Base-by-base conservation (phyloP, 2,797 vertebrate species). In the Artibeus lituratus region DNA sequence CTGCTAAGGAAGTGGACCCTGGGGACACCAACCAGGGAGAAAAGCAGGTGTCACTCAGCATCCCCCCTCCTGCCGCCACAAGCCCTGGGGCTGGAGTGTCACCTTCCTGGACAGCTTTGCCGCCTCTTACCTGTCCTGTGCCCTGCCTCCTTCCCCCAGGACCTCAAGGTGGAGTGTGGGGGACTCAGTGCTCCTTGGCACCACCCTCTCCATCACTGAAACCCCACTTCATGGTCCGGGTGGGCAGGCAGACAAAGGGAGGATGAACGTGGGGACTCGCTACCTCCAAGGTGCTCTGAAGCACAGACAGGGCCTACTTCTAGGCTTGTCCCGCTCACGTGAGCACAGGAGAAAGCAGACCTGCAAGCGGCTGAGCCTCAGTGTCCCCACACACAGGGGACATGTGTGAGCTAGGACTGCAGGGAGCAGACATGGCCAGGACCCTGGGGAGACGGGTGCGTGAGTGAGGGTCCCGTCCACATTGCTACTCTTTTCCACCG, bases 211-310 rank as follows among this genome's bases (percentile, higher is more conserved):
- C 0, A 37, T 59, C 77, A 22, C 76, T 29, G 24, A 78, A 84
- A 67, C 32, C 42, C 42, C 72, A 21, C 32, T 72, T 51, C 81
- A 35, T 1, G 22, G 67, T 53, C 4, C 10, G 11, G 26, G 53
- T 26, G 53, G 22, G 37, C 32, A 42, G 16, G 59, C 7, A 2
- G 67, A 59, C 15, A 57, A 21, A 24, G 24, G 19, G 21, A 5
- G 1, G 35, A 15, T 18, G 10, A 24, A 19, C 5, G 10, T 0
- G 44, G 8, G 21, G 35, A 9, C 5, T 3, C 0, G 32, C 51
- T 59, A 0, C 67, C 14, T 39, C 65, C 32, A 24, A 44, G n/a
- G 78, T 37, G 67, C 70, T 39, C n/a, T 3, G 0, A 37, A 47
- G 29, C 21, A 65, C 51, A 22, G 24, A 47, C 2, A 26, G 73